Evolutionary conservation across 2,797 vertebrate species (phyloP).

Genomic region (Morus bassanus): DNA sequence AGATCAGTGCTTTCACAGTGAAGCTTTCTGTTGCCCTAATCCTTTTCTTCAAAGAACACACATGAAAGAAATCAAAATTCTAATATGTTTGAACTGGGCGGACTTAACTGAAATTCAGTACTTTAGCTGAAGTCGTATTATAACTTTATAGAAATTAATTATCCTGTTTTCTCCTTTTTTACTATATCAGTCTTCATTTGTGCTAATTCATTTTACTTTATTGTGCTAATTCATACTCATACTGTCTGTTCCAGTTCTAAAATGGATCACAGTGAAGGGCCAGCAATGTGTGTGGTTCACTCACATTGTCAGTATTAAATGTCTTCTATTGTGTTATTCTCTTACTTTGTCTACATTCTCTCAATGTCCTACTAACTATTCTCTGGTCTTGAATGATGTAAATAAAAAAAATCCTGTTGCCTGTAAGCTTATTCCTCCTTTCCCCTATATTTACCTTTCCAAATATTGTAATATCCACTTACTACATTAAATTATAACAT

Average conservation of each 20-base stretch:
- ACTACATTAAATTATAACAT: neutral
- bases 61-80: neutral
- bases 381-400: neutral
- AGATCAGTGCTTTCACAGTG: neutral
- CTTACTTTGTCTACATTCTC: neutral
- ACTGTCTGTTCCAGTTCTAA: neutral
- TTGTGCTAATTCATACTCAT: neutral
- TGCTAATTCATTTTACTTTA: neutral
- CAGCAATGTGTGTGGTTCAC: neutral
- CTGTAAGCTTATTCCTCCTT: neutral
- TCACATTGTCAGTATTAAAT: neutral
- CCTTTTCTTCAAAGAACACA: neutral
- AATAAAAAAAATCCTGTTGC: neutral
- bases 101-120: neutral
- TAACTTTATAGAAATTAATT: neutral
- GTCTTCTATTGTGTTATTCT: neutral
- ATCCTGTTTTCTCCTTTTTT: neutral
- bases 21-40: neutral
- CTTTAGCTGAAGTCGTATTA: neutral
- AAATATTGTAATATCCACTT: neutral
- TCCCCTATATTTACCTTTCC: neutral
- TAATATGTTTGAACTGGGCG: neutral
- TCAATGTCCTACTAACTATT: neutral
- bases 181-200: neutral
- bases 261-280: neutral